phyloP scores from a whole-genome alignment of 2,888 invertebrate species.

The Eupelmus urozonus region DNA sequence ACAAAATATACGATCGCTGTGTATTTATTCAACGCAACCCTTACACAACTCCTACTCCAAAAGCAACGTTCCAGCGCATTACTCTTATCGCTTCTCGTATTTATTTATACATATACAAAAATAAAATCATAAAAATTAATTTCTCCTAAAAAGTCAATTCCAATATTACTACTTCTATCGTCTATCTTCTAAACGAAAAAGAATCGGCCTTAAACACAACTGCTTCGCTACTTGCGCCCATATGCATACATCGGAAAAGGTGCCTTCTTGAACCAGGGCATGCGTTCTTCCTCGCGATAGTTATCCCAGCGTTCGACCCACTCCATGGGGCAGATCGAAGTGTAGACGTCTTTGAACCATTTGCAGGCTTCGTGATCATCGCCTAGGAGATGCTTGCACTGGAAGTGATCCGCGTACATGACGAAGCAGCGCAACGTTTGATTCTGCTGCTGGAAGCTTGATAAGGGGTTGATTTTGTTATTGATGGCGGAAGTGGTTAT shows the following conservation, averaged over 20 bases:
- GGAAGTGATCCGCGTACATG: constrained; percentile 72
- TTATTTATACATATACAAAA: background rate
- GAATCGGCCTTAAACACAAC: too few species aligned
- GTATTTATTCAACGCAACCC: constrained; percentile 20
- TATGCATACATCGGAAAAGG: constrained; percentile 42
- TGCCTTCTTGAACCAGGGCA: constrained; percentile 65
- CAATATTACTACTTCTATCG: too few species aligned
- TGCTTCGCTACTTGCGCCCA: constrained; percentile 20
- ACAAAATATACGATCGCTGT: constrained; percentile 6
- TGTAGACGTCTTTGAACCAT: constrained; percentile 71
- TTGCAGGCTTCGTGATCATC: constrained; percentile 67
- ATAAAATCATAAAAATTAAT: background rate
- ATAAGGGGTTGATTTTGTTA: too few species aligned
- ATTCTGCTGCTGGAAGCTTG: constrained; percentile 73
- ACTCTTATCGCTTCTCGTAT: background rate
- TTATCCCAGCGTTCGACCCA: constrained; percentile 71
- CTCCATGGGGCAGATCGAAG: constrained; percentile 67
- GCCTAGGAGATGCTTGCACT: constrained; percentile 71
- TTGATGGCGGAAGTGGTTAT: too few species aligned
- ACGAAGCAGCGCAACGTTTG: constrained; percentile 72
- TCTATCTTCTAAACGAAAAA: too few species aligned
- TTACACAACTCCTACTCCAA: background rate
- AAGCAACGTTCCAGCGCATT: too few species aligned
- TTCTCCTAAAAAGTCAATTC: background rate
- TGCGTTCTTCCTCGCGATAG: constrained; percentile 62